These are phyloP conservation scores for Acrobasis suavella DNA, from an alignment of 2,888 invertebrate species.

Conservation along the genomic window DNA sequence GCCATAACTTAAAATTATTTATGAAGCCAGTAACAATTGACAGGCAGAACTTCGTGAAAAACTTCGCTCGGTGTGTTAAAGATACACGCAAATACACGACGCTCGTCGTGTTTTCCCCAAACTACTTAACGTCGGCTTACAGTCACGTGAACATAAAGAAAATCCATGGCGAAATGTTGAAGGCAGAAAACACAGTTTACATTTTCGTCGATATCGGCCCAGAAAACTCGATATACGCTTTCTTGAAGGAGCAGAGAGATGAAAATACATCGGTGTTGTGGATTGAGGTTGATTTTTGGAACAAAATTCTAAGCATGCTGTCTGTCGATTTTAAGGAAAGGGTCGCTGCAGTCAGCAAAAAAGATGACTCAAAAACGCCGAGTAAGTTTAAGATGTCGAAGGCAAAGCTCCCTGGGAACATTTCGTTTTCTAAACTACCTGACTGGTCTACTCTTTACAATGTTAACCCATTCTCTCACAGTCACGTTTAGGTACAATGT, in stretches of 20 bases:
- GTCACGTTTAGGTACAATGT: conserved; percentile 65
- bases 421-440: conserved; percentile 48
- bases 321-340: conserved; percentile 35
- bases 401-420: conserved; percentile 41
- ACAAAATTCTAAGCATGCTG: conserved; percentile 51
- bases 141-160: conserved; percentile 71
- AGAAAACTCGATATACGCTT: conserved; percentile 72
- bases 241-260: conserved; percentile 70
- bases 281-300: conserved; percentile 69
- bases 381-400: conserved; percentile 33
- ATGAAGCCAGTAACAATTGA: conserved; percentile 41
- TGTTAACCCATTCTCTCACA: conserved; percentile 54
- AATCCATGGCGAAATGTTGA: conserved; percentile 68
- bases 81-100: conserved; percentile 43
- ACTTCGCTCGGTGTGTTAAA: conserved; percentile 43
- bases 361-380: conserved; percentile 25
- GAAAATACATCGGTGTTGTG: conserved; percentile 57
- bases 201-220: conserved; percentile 67
- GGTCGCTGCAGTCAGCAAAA: conserved; percentile 22
- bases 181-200: conserved; percentile 62
- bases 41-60: conserved; percentile 43
- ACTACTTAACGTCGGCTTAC: conserved; percentile 67
- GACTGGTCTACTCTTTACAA: conserved; percentile 51
- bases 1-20: conserved; percentile 50
- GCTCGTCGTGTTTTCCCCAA: conserved; percentile 67